Evolutionary conservation across 2,888 invertebrate genomes (phyloP).

Genomic region (Apomyelois bistriatella): DNA sequence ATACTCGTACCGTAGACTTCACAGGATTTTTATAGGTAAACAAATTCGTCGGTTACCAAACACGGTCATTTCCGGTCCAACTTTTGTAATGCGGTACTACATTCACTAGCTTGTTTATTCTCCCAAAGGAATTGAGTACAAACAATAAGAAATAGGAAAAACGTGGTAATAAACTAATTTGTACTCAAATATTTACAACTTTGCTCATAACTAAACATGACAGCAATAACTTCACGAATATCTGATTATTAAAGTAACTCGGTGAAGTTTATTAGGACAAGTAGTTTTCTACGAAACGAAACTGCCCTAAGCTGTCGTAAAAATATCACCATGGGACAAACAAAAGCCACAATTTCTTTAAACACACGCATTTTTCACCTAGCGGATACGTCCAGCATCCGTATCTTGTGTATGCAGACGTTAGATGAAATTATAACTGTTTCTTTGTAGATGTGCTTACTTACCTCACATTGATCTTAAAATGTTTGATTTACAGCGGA

Average conservation of each 20-base stretch:
- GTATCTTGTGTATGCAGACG: no score
- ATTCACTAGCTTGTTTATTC: not conserved
- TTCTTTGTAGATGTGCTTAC: no score
- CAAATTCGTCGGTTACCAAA: not conserved
- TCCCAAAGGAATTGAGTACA: not conserved
- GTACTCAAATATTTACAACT: not conserved
- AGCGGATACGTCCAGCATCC: no score
- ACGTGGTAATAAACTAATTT: not conserved
- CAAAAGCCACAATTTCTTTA: no score
- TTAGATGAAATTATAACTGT: no score
- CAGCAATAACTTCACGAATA: not conserved
- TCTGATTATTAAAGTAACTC: no score
- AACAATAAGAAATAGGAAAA: constrained; percentile 6
- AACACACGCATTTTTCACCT: no score
- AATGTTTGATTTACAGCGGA: constrained; percentile 82
- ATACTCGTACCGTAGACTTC: no score
- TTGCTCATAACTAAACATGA: not conserved
- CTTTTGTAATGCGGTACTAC: not conserved
- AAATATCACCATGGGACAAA: no score
- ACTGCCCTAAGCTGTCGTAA: no score
- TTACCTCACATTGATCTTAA: not conserved
- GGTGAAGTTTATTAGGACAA: no score
- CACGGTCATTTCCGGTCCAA: not conserved
- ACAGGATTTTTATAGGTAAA: not conserved
- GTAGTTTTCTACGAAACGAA: no score